Conservation (phyloP, 2,888 invertebrate genomes). For the Gortyna flavago region DNA sequence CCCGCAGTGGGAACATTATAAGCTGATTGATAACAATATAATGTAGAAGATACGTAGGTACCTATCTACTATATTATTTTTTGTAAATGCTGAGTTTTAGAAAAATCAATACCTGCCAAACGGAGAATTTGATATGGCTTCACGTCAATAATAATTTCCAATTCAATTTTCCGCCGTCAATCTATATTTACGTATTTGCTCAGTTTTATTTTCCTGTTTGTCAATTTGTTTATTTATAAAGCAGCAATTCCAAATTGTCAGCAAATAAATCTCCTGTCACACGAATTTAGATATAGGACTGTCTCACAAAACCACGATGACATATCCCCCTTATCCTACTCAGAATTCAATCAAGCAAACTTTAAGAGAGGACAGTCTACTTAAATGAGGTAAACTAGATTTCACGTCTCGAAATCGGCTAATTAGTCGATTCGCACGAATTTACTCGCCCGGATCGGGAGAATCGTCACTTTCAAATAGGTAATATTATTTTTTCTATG, state of each 20-base stretch:
- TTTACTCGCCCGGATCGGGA: not conserved
- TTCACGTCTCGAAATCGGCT: constrained; percentile 9
- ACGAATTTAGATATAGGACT: constrained; percentile 7
- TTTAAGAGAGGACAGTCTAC: constrained; percentile 35
- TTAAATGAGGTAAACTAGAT: constrained; percentile 44
- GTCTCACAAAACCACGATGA: constrained; percentile 19
- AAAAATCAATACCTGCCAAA: not conserved
- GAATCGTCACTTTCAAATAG: not conserved
- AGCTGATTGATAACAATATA: too few species aligned
- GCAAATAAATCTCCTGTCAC: constrained; percentile 37
- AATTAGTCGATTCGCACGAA: too few species aligned
- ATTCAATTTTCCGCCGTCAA: not conserved
- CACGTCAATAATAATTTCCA: not conserved
- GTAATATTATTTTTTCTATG: too few species aligned
- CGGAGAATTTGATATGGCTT: not conserved
- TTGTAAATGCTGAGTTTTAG: not conserved
- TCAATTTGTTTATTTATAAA: constrained; percentile 13
- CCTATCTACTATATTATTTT: not conserved
- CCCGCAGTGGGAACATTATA: too few species aligned
- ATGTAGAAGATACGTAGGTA: too few species aligned
- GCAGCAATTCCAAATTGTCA: constrained; percentile 3
- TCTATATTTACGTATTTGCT: constrained; percentile 7
- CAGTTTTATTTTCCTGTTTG: not conserved
- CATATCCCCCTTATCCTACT: constrained; percentile 33
- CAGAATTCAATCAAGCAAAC: constrained; percentile 44